Percentiles rank a stretch among this genome's conserved stretches.
Evolutionary conservation across 1,140 invertebrate genomes (phyloP).

Genomic region (Cydia amplana): DNA sequence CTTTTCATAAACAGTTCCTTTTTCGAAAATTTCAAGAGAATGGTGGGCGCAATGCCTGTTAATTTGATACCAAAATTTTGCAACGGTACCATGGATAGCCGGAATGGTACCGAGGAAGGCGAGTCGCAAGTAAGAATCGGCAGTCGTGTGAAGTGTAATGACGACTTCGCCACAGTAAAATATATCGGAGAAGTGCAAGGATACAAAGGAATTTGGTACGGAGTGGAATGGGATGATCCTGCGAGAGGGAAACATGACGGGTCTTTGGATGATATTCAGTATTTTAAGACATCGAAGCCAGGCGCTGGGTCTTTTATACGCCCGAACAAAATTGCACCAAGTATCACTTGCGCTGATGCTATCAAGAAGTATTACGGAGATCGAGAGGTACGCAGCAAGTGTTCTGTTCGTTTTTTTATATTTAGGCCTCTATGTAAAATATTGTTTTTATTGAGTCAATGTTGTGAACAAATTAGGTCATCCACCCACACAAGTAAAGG

Average conservation of each 20-base stretch:
- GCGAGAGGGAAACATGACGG: conserved; percentile 95
- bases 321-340: conserved; percentile 87
- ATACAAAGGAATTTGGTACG: conserved; percentile 87
- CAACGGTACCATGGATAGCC: conserved; percentile 73
- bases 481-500: conserved; percentile 23
- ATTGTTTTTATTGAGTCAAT: conserved; percentile 22
- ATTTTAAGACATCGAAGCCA: conserved; percentile 87
- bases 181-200: conserved; percentile 79
- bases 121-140: conserved; percentile 70
- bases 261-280: conserved; percentile 87
- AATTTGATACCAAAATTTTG: conserved; percentile 77
- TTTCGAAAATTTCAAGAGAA: conserved; percentile 74
- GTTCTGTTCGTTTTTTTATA: conserved; percentile 27
- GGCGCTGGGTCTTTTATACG: conserved; percentile 93
- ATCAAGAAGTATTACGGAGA: conserved; percentile 87
- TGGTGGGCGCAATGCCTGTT: conserved; percentile 79
- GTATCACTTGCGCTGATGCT: conserved; percentile 85
- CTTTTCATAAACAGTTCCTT: conserved; percentile 73
- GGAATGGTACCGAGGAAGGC: conserved; percentile 62
- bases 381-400: conserved; percentile 70
- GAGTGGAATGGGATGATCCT: conserved; percentile 96
- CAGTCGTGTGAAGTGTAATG: conserved; percentile 69
- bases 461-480: conserved; percentile 29
- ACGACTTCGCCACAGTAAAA: conserved; percentile 72
- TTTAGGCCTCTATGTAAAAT: neutral